Base-by-base conservation (phyloP, 2,113 vertebrate species). In the Gnathonemus longibarbis region DNA sequence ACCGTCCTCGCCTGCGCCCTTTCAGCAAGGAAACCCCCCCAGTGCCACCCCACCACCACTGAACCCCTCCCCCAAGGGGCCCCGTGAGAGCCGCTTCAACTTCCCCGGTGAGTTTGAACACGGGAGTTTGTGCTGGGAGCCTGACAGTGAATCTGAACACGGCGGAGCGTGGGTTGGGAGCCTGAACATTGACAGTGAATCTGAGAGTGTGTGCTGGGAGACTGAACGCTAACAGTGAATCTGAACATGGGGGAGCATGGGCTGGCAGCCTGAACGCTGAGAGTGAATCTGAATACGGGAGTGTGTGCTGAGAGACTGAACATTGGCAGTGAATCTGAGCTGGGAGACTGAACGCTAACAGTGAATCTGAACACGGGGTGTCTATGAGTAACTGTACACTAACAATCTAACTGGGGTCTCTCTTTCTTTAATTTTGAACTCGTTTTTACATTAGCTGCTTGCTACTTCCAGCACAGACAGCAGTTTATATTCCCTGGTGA, bases 401-500 rank as follows among this genome's bases (percentile, higher is more conserved):
- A 66, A 70, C 27, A 42, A 39, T 39, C 74, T 80, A 80, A 80
- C 46, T 90, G 27, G 7, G 27, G 39, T 91, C 84, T 90, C 85
- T 90, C 88, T 35, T 7, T 53, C 15, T 53, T 53, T 15, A 50
- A 21, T 77, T 89, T 35, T 46, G 39, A 27, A 90, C 87, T 84
- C 17, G 91, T 89, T 91, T 50, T 88, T 91, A 87, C 92, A 90
- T 91, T 86, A 99, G 98, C 98, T 96, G 98, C 98, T 95, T 98
- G 97, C 97, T 99, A 98, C 97, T 99, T 99, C 97, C 98, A 99
- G 95, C 98, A 99, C 94, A 99, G 98, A 97, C 98, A 99, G 95
- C 98, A 99, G 95, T 99, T 99, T 97, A 96, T 99, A 97, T 99
- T 99, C 93, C 98, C 98, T 93, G 98, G 98, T 99, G 97, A 99